Evolutionary conservation across 2,113 vertebrate genomes (phyloP), one percentile per base, ranked within the genome.

Genomic region (Cynopterus brachyotis): DNA sequence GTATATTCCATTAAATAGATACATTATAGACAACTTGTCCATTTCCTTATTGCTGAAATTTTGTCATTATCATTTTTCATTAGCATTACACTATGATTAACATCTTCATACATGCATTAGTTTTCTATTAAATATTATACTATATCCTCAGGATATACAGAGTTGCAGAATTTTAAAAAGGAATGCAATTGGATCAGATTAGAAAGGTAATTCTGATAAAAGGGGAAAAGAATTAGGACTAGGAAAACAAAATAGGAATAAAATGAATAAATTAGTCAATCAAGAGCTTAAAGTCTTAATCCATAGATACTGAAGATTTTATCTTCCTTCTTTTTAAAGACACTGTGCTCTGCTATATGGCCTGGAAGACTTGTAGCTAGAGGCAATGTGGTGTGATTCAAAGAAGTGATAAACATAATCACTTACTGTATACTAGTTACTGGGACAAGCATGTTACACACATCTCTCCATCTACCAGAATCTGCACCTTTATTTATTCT

Each of bases 141-240:
- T 86, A 62, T 82, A 40, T 69, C 28, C 53, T 83, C n/a, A 87
- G 3, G 35, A 86, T 28, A 96, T 32, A 83, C 50, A 47, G 0
- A 96, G 57, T 79, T 95, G 62, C 8, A 83, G 42, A 89, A 94
- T 86, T 95, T 93, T 89, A 80, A 55, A 50, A 87, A 73, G 32
- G 26, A 81, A 90, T 64, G 78, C 64, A 89, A 59, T 55, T 20
- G 79, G 80, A 45, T 87, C 37, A 86, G 6, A 42, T 78, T 82
- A 78, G 70, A 95, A 91, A 80, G 35, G 66, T 19, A 92, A 59
- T 87, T 92, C 47, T 45, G 37, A 85, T n/a, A 15, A 80, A 89
- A 97, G 10, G 28, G 28, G 35, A 55, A 90, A 93, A 64, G n/a
- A 93, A 85, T 20, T 72, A 26, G 4, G 85, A 60, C 45, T 40